Percentiles rank a stretch among this genome's conserved stretches.
These are phyloP conservation scores for Canis aureus DNA, from an alignment of 2,113 vertebrate genomes.

Conservation along the genomic window DNA sequence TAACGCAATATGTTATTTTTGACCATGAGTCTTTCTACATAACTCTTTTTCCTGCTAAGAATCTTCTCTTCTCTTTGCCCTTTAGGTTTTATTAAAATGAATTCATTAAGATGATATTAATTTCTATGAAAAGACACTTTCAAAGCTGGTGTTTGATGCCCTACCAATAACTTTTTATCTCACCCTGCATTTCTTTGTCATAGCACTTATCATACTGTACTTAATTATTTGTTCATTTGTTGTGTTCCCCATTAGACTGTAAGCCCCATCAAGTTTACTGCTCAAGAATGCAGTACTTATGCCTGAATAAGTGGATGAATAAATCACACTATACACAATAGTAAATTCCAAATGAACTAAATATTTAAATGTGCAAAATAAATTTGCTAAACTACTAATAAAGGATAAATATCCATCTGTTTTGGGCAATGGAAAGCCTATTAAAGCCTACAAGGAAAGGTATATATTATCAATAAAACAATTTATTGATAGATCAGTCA, in stretches of 20 bases:
- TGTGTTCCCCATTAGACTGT: not conserved
- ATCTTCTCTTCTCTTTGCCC: not conserved
- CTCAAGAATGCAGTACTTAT: not conserved
- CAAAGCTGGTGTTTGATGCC: not conserved
- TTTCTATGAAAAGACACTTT: not conserved
- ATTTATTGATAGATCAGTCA: not conserved
- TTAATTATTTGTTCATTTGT: not conserved
- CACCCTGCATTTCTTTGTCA: not conserved
- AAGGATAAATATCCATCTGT: not conserved
- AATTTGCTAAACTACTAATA: not conserved
- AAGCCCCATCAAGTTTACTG: not conserved
- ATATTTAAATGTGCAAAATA: constrained; percentile 25
- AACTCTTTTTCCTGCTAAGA: not conserved
- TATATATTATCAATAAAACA: not conserved
- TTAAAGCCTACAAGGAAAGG: not conserved
- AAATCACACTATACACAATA: not conserved
- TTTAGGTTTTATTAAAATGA: not conserved
- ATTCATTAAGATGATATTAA: not conserved
- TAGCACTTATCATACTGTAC: not conserved
- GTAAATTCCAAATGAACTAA: not conserved
- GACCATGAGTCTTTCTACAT: not conserved
- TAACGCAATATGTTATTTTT: not conserved
- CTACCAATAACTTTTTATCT: not conserved
- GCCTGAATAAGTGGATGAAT: not conserved
- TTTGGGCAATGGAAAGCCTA: not conserved